These are phyloP conservation scores for Syrista parreyssii DNA, from an alignment of 2,888 invertebrate species.

Conservation along the genomic window DNA sequence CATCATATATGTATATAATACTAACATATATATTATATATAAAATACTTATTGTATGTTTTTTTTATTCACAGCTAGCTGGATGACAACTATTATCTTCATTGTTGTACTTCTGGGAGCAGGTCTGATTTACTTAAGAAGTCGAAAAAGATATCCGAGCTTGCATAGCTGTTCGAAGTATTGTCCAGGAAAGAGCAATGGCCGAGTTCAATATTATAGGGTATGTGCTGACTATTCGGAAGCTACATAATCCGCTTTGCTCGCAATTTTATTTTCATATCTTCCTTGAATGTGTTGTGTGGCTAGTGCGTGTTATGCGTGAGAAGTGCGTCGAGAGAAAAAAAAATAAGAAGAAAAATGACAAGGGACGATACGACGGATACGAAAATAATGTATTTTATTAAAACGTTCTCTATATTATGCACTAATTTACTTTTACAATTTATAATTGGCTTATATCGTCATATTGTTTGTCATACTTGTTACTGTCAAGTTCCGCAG, in stretches of 20 bases:
- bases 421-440: background rate
- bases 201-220: constrained; percentile 54
- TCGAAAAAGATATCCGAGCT: constrained; percentile 36
- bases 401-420: background rate
- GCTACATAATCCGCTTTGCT: background rate
- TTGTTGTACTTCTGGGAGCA: constrained; percentile 31
- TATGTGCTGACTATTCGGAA: constrained; percentile 27
- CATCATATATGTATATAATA: too few species aligned
- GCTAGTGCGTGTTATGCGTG: background rate
- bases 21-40: background rate
- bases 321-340: background rate
- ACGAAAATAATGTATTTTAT: background rate
- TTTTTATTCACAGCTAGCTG: constrained; percentile 24
- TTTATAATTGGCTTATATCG: background rate
- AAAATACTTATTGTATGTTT: background rate
- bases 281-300: background rate
- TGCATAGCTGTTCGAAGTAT: constrained; percentile 37
- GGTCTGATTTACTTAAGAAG: constrained; percentile 41
- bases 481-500: background rate
- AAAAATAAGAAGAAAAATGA: background rate
- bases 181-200: constrained; percentile 37
- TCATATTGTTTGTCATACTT: background rate
- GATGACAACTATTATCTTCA: constrained; percentile 28
- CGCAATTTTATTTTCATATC: background rate
- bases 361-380: background rate